Evolutionary conservation across 2,888 invertebrate genomes (phyloP).

Genomic region (Ceraclea dissimilis): DNA sequence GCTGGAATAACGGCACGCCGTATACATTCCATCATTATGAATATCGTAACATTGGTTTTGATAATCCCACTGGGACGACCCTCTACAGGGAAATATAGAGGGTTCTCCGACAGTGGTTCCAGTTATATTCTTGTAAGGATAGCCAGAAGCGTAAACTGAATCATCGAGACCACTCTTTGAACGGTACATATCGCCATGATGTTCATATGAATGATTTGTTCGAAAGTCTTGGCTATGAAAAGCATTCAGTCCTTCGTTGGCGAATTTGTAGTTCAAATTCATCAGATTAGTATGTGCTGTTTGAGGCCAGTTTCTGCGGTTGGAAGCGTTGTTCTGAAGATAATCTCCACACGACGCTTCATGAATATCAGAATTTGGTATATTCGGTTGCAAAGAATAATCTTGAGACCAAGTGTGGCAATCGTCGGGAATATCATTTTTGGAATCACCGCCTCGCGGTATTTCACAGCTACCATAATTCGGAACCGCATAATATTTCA

Average conservation of each 20-base stretch:
- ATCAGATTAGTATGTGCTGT: background rate
- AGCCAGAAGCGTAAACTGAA: background rate
- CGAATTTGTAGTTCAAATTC: slow-evolving; percentile 10
- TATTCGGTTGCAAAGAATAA: too few species aligned
- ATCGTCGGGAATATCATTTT: too few species aligned
- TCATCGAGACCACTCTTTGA: background rate
- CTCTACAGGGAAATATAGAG: slow-evolving; percentile 44
- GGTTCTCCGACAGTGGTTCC: background rate
- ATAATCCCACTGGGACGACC: slow-evolving; percentile 51
- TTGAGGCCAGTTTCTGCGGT: background rate
- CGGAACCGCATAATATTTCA: too few species aligned
- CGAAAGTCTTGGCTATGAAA: slow-evolving; percentile 13
- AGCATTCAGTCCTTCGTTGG: slow-evolving; percentile 16
- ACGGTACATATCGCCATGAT: slow-evolving; percentile 24
- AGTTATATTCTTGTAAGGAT: background rate
- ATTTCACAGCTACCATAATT: background rate
- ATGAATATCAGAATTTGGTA: too few species aligned
- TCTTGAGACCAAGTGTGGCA: too few species aligned
- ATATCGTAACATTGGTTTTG: slow-evolving; percentile 59
- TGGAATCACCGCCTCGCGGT: too few species aligned
- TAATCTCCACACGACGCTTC: too few species aligned
- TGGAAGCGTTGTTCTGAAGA: background rate
- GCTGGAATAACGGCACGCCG: slow-evolving; percentile 59
- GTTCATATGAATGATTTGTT: slow-evolving; percentile 3
- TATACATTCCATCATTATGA: slow-evolving; percentile 44